Percentiles rank a stretch among this genome's conserved stretches.
phyloP scores from a whole-genome alignment of 92 coral and sea anemone species.

The Bergia puertoricense region DNA sequence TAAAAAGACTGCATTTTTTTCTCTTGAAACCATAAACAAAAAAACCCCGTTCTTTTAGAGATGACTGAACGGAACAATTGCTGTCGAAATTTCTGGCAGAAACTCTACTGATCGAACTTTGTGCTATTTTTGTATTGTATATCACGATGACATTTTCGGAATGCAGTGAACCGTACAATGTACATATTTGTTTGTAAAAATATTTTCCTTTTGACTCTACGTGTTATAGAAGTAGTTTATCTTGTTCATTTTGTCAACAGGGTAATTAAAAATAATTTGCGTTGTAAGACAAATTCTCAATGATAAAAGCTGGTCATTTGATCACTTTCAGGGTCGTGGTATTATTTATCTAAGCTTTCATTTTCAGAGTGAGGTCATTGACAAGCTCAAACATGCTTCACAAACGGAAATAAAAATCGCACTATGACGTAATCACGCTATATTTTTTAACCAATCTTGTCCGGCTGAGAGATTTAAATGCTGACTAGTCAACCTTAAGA shows the following conservation, averaged over 20 bases:
- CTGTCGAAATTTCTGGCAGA: neutral
- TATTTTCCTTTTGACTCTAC: neutral
- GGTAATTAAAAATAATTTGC: slow-evolving; percentile 8
- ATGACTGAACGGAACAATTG: neutral
- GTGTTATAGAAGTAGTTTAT: neutral
- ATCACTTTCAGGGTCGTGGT: neutral
- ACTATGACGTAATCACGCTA: slow-evolving; percentile 22
- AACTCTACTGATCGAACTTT: neutral
- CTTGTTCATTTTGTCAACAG: slow-evolving; percentile 21
- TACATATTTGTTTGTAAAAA: slow-evolving; percentile 22
- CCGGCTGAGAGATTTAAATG: neutral
- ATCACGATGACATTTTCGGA: neutral
- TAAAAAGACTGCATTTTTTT: neutral
- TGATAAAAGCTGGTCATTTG: neutral
- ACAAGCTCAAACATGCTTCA: slow-evolving; percentile 37
- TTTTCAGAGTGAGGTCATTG: neutral
- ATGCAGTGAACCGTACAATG: slow-evolving; percentile 25
- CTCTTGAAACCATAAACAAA: too few species aligned
- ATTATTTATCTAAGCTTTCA: neutral
- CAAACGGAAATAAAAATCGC: slow-evolving; percentile 14
- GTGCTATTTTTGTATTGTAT: neutral
- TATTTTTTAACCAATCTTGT: slow-evolving; percentile 8
- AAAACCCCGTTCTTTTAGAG: too few species aligned
- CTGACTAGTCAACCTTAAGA: neutral
- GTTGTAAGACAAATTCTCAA: neutral